These are phyloP conservation scores for Gerris lacustris DNA, from an alignment of 2,888 invertebrate species.

Conservation along the genomic window DNA sequence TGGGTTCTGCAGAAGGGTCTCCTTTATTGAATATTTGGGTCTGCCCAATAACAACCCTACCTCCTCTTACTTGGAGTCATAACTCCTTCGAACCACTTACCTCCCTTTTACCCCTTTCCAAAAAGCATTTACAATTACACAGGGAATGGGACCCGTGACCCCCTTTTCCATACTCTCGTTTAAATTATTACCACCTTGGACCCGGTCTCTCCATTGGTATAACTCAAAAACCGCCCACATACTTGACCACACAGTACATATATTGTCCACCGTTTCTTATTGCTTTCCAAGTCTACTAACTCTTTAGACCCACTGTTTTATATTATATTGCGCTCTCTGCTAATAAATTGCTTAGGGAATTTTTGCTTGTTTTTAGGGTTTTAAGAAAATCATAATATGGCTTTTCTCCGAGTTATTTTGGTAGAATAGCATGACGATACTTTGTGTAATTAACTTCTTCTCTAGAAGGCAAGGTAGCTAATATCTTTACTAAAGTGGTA, in stretches of 20 bases:
- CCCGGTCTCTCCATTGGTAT: neutral
- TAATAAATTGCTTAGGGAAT: neutral
- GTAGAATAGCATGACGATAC: too few species aligned
- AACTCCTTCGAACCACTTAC: neutral
- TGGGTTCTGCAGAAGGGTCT: too few species aligned
- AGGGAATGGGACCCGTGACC: neutral
- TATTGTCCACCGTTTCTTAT: neutral
- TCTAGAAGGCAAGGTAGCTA: too few species aligned
- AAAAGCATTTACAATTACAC: neutral
- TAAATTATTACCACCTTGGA: neutral
- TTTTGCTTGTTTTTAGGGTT: neutral
- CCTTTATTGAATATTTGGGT: constrained; percentile 1
- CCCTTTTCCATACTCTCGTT: neutral
- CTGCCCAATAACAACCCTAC: neutral
- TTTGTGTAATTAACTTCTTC: too few species aligned
- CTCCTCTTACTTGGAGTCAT: neutral
- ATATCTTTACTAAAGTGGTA: too few species aligned
- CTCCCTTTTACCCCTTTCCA: neutral
- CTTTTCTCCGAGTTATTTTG: too few species aligned
- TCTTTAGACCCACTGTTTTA: neutral
- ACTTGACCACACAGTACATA: neutral
- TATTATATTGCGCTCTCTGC: neutral
- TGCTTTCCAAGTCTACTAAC: neutral
- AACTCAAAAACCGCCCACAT: neutral
- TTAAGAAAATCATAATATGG: too few species aligned